phyloP scores from a whole-genome alignment of 2,888 invertebrate species.

The Corythucha ciliata region DNA sequence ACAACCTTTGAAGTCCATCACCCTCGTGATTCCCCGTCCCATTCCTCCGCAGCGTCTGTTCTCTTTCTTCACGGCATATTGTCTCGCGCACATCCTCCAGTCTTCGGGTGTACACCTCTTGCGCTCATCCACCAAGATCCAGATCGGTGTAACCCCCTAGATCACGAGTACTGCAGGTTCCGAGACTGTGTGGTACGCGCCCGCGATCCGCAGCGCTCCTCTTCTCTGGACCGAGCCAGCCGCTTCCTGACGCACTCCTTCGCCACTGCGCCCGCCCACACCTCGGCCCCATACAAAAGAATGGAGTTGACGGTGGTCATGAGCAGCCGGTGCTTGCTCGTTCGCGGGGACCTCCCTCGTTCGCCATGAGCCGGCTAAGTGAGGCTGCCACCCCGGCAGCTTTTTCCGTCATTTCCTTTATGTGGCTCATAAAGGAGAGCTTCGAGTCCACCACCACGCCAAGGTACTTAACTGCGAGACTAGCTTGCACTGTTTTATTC shows the following conservation, averaged over 20 bases:
- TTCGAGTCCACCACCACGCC: slow-evolving; percentile 28
- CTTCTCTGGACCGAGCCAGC: slow-evolving; percentile 1
- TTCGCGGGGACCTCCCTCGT: slow-evolving; percentile 29
- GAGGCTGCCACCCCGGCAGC: slow-evolving; percentile 29
- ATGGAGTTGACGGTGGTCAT: slow-evolving; percentile 2
- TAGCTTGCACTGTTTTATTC: slow-evolving; percentile 11
- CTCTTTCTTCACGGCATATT: slow-evolving; percentile 6
- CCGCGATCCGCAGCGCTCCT: slow-evolving; percentile 23
- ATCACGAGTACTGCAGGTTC: slow-evolving; percentile 25
- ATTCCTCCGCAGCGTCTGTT: slow-evolving; percentile 28
- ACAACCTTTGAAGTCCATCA: slow-evolving; percentile 30
- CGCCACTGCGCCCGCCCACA: not conserved
- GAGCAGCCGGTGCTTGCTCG: slow-evolving; percentile 23
- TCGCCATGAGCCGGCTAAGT: slow-evolving; percentile 27
- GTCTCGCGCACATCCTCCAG: not conserved
- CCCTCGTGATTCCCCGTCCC: slow-evolving; percentile 27
- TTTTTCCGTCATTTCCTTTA: slow-evolving; percentile 26
- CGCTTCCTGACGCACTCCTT: not conserved
- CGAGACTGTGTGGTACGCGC: slow-evolving; percentile 18
- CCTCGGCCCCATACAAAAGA: not conserved
- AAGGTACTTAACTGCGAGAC: slow-evolving; percentile 16
- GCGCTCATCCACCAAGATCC: not conserved
- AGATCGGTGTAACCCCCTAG: slow-evolving; percentile 33
- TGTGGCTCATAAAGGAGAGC: slow-evolving; percentile 29
- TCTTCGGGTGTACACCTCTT: not conserved